phyloP scores from a whole-genome alignment of 2,113 vertebrate genomes.

The Callionymus lyra region DNA sequence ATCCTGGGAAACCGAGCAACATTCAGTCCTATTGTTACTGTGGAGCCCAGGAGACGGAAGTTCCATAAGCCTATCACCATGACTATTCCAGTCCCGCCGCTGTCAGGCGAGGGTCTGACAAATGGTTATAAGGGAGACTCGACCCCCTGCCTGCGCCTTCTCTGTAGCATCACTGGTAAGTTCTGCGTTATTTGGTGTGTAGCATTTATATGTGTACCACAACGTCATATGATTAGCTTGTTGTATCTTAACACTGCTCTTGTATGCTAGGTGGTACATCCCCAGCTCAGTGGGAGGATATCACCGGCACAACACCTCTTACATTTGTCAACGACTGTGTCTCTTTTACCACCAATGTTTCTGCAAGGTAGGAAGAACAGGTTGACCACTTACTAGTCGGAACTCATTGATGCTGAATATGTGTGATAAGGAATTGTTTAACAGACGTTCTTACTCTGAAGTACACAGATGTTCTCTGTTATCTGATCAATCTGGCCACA shows the following conservation, averaged over 20 bases:
- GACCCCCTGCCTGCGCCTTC: slow-evolving; percentile 83
- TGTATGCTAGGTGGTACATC: slow-evolving; percentile 81
- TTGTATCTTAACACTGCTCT: slow-evolving; percentile 20
- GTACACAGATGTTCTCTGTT: not conserved
- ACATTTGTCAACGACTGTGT: slow-evolving; percentile 88
- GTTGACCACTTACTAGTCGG: too few relatives aligned
- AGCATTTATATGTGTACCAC: not conserved
- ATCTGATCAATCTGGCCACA: not conserved
- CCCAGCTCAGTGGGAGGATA: slow-evolving; percentile 97
- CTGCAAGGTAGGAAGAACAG: slow-evolving; percentile 62
- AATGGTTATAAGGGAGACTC: slow-evolving; percentile 87
- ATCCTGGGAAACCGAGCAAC: slow-evolving; percentile 91
- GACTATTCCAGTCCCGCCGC: slow-evolving; percentile 92
- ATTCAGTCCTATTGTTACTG: slow-evolving; percentile 96
- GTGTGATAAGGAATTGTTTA: too few relatives aligned
- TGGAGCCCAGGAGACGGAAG: slow-evolving; percentile 94
- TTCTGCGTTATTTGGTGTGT: not conserved
- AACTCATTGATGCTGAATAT: too few relatives aligned
- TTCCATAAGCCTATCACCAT: slow-evolving; percentile 99
- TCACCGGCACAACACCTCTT: slow-evolving; percentile 94
- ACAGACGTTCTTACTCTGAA: too few relatives aligned
- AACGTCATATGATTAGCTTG: not conserved
- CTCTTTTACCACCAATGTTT: slow-evolving; percentile 97
- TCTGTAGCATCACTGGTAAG: slow-evolving; percentile 93
- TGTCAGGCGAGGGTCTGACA: slow-evolving; percentile 80